A percentile compares a stretch with the other conserved stretches of the same genome.
phyloP scores from a whole-genome alignment of 1,140 invertebrate species.

The Eufriesea mexicana region DNA sequence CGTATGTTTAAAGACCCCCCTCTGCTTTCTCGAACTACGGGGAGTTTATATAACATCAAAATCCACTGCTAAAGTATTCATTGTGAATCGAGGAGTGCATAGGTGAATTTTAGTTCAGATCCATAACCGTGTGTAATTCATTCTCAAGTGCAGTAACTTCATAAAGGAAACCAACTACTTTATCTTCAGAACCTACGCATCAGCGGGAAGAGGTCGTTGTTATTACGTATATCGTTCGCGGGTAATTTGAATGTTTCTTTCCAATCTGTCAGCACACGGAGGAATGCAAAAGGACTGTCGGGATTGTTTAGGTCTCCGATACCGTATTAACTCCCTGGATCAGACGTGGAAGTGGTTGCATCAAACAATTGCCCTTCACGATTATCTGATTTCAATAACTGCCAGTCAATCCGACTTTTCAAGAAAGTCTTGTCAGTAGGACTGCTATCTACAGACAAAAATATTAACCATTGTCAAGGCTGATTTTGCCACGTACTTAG shows the following conservation, averaged over 20 bases:
- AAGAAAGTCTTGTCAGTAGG: slow-evolving; percentile 71
- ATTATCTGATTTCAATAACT: slow-evolving; percentile 91
- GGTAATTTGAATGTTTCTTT: slow-evolving; percentile 75
- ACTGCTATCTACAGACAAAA: slow-evolving; percentile 11
- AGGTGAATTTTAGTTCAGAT: neutral
- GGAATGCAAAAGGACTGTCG: slow-evolving; percentile 91
- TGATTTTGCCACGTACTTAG: neutral
- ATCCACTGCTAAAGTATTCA: slow-evolving; percentile 18
- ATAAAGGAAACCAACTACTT: neutral
- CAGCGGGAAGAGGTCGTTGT: neutral
- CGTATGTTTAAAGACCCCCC: slow-evolving; percentile 13
- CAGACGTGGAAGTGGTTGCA: slow-evolving; percentile 97
- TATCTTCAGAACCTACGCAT: neutral
- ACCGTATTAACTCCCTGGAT: slow-evolving; percentile 91
- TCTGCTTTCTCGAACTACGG: slow-evolving; percentile 7
- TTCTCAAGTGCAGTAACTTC: neutral
- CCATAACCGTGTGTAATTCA: neutral
- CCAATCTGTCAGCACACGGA: slow-evolving; percentile 86
- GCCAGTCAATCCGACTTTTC: slow-evolving; percentile 86
- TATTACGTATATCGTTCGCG: neutral
- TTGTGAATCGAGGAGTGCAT: slow-evolving; percentile 12
- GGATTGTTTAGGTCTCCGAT: slow-evolving; percentile 93
- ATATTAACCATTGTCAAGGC: slow-evolving; percentile 25
- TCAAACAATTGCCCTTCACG: slow-evolving; percentile 92
- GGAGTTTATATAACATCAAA: slow-evolving; percentile 53